These are phyloP conservation scores for Zaprionus africanus DNA, from an alignment of 1,140 invertebrate genomes.

Conservation along the genomic window DNA sequence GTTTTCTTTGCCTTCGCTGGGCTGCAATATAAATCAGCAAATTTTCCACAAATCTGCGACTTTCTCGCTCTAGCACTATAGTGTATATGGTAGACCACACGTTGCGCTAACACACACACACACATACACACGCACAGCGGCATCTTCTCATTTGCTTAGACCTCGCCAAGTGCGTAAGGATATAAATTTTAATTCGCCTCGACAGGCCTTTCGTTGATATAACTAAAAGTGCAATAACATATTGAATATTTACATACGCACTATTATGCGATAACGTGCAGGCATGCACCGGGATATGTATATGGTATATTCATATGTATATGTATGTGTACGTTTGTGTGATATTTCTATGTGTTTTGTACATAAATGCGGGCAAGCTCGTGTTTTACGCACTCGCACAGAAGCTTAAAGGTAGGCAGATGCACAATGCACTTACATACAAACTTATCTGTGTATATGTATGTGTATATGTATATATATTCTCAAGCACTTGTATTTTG, in stretches of 20 bases:
- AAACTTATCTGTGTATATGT: not conserved
- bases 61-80: constrained; percentile 8
- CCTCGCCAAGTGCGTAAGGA: constrained; percentile 19
- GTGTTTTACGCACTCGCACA: constrained; percentile 4
- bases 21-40: constrained; percentile 7
- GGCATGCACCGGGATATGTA: not conserved
- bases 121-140: not conserved
- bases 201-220: constrained; percentile 11
- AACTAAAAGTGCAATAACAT: constrained; percentile 35
- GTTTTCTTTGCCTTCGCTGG: not conserved
- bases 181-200: constrained; percentile 38
- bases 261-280: not conserved
- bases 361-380: not conserved
- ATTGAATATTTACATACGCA: constrained; percentile 18
- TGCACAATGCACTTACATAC: constrained; percentile 5
- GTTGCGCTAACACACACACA: not conserved
- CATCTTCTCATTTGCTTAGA: constrained; percentile 20
- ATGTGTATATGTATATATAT: constrained; percentile 9
- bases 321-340: not conserved
- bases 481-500: constrained; percentile 37
- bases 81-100: constrained; percentile 6
- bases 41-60: not conserved
- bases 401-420: not conserved
- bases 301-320: not conserved
- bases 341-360: not conserved